These are phyloP conservation scores for Montipora efflorescens DNA, from an alignment of 64 coral and sea anemone species.

Conservation along the genomic window DNA sequence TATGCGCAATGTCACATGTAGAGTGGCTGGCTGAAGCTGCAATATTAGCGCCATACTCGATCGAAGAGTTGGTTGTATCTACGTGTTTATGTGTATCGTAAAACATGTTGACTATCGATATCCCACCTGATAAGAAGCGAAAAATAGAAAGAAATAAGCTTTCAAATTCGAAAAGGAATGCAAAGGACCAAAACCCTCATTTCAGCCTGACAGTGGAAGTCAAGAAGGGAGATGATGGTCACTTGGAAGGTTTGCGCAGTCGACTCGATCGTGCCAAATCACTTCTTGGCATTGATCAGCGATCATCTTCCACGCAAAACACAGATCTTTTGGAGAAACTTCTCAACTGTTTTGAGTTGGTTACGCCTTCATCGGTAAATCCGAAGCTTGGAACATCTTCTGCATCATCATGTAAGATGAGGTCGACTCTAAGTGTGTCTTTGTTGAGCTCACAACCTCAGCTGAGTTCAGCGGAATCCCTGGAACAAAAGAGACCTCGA, in stretches of 20 bases:
- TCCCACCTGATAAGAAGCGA: not conserved
- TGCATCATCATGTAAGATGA: too few relatives aligned
- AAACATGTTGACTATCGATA: too few relatives aligned
- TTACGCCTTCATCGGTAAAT: not conserved
- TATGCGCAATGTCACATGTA: too few relatives aligned
- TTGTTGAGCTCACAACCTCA: too few relatives aligned
- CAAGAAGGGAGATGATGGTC: not conserved
- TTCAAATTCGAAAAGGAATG: not conserved
- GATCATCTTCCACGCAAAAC: not conserved
- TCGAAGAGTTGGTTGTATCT: too few relatives aligned
- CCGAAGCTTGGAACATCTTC: too few relatives aligned
- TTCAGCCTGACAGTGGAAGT: not conserved
- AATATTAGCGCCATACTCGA: too few relatives aligned
- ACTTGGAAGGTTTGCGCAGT: not conserved
- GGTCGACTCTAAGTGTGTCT: too few relatives aligned
- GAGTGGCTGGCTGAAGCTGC: too few relatives aligned
- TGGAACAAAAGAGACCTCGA: not conserved
- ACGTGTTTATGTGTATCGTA: too few relatives aligned
- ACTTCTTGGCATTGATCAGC: not conserved
- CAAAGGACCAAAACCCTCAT: not conserved
- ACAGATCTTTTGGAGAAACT: not conserved
- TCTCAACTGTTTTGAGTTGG: not conserved
- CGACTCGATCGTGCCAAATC: not conserved
- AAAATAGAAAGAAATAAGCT: not conserved
- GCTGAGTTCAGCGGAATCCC: not conserved